Evolutionary conservation across 2,888 invertebrate species (phyloP).

Genomic region (Drosophila anceps): DNA sequence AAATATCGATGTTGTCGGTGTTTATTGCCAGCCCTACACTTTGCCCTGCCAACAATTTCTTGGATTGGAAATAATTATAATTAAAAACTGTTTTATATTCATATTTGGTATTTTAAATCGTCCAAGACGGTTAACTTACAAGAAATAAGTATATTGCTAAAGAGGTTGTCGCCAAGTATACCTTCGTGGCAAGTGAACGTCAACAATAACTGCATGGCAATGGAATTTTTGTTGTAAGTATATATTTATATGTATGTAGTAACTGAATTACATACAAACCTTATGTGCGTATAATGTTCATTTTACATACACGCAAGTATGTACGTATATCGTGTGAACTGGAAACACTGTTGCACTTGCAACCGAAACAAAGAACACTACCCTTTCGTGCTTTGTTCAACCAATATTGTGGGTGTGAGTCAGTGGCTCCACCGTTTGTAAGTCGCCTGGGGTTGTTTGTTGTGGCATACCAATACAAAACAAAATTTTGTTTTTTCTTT

Average conservation of each 20-base stretch:
- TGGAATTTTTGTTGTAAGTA: slow-evolving; percentile 85
- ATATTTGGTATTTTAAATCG: neutral
- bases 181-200: slow-evolving; percentile 37
- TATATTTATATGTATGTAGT: slow-evolving; percentile 48
- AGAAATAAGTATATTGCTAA: slow-evolving; percentile 9
- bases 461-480: slow-evolving; percentile 37
- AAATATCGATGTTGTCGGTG: slow-evolving; percentile 36
- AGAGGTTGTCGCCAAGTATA: slow-evolving; percentile 13
- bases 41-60: slow-evolving; percentile 54
- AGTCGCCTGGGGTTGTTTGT: slow-evolving; percentile 32
- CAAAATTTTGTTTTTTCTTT: slow-evolving; percentile 20
- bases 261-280: slow-evolving; percentile 16
- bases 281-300: slow-evolving; percentile 19
- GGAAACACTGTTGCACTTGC: slow-evolving; percentile 26
- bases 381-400: slow-evolving; percentile 48
- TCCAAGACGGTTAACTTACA: slow-evolving; percentile 6
- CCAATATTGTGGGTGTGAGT: slow-evolving; percentile 34
- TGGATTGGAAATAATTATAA: slow-evolving; percentile 37
- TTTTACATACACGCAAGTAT: slow-evolving; percentile 22
- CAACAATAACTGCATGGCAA: slow-evolving; percentile 70
- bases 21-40: slow-evolving; percentile 48
- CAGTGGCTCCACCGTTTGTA: slow-evolving; percentile 16
- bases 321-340: slow-evolving; percentile 22
- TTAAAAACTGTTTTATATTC: slow-evolving; percentile 13
- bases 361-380: slow-evolving; percentile 54